phyloP scores from a whole-genome alignment of 2,888 invertebrate species.

The Leptodirus hochenwartii region DNA sequence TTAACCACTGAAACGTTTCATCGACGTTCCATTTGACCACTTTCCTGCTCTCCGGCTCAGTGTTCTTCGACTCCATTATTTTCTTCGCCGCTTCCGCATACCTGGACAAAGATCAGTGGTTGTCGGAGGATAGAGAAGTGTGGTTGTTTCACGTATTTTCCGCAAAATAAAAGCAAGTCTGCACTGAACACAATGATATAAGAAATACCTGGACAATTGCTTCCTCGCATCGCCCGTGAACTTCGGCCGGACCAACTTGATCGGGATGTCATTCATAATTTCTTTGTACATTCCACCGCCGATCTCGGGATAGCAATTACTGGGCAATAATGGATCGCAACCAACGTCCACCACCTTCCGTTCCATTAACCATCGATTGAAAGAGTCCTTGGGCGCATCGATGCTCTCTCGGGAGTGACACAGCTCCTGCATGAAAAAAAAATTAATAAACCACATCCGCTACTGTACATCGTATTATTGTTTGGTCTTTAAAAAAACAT shows the following conservation, averaged over 20 bases:
- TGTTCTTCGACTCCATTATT: constrained; percentile 87
- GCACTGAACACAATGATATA: too few relatives aligned
- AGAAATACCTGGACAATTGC: constrained; percentile 60
- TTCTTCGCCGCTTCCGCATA: constrained; percentile 96
- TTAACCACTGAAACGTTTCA: constrained; percentile 90
- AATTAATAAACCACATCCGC: too few relatives aligned
- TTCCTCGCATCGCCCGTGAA: constrained; percentile 91
- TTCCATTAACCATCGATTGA: constrained; percentile 93
- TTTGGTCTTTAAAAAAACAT: too few relatives aligned
- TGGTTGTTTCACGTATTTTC: too few relatives aligned
- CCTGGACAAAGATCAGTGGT: too few relatives aligned
- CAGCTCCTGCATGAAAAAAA: too few relatives aligned
- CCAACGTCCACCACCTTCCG: constrained; percentile 78
- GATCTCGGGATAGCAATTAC: constrained; percentile 80
- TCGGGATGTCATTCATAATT: constrained; percentile 96
- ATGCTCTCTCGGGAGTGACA: constrained; percentile 85
- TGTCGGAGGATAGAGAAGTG: too few relatives aligned
- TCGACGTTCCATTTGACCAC: constrained; percentile 98
- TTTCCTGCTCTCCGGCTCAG: constrained; percentile 84
- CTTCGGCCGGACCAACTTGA: constrained; percentile 80
- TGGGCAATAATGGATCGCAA: constrained; percentile 78
- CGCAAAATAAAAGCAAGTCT: too few relatives aligned
- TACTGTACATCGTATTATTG: too few relatives aligned
- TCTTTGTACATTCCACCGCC: constrained; percentile 92
- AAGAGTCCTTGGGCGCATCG: constrained; percentile 91